phyloP scores from a whole-genome alignment of 2,797 vertebrate species.

The Microhierax caerulescens region DNA sequence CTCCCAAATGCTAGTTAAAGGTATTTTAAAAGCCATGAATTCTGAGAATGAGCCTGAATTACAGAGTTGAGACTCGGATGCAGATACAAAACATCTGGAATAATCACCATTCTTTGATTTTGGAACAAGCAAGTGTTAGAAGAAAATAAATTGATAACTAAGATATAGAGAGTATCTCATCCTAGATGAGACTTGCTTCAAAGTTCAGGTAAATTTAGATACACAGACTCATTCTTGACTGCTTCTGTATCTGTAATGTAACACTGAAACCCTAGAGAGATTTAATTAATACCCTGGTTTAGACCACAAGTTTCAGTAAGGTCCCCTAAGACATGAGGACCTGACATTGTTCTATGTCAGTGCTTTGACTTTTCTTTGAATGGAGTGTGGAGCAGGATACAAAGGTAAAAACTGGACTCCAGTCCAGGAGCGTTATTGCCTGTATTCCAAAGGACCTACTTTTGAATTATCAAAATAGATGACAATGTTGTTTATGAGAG shows the following conservation, averaged over 20 bases:
- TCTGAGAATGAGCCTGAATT: neutral
- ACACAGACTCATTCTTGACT: neutral
- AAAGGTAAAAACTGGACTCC: neutral
- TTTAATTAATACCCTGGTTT: neutral
- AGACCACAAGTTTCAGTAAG: neutral
- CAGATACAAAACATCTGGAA: neutral
- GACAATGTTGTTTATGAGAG: neutral
- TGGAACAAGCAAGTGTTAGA: neutral
- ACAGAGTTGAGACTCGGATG: neutral
- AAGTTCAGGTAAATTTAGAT: neutral
- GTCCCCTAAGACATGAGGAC: neutral
- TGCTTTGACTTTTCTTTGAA: neutral
- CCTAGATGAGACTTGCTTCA: neutral
- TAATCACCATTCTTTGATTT: neutral
- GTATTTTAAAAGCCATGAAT: neutral
- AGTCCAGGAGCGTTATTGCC: neutral
- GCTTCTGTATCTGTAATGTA: neutral
- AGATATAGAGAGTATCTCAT: neutral
- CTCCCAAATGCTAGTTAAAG: neutral
- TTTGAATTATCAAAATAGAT: neutral
- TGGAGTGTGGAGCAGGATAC: neutral
- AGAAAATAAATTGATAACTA: neutral
- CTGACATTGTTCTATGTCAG: neutral
- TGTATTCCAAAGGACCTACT: neutral
- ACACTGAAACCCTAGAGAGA: neutral